phyloP scores from a whole-genome alignment of 2,797 vertebrate species.

The Delichon dasypus region DNA sequence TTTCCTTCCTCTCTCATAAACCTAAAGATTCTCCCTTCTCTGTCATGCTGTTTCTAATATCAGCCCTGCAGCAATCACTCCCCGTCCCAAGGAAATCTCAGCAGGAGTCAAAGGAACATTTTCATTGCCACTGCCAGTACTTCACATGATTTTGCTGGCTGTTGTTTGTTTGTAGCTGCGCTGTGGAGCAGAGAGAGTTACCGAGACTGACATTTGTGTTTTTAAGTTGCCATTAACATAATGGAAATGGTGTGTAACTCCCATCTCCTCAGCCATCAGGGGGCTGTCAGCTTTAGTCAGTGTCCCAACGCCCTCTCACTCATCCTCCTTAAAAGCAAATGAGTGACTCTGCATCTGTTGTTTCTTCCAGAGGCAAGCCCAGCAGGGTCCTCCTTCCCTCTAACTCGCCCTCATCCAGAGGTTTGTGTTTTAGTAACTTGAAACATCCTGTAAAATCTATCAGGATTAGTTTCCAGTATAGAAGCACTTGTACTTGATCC shows the following conservation, averaged over 20 bases:
- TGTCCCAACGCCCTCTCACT: slow-evolving; percentile 10
- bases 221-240: background rate
- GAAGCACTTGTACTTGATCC: slow-evolving; percentile 20
- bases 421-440: slow-evolving; percentile 34
- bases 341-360: background rate
- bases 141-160: background rate
- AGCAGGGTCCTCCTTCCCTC: slow-evolving; percentile 13
- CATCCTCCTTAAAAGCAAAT: background rate
- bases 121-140: background rate
- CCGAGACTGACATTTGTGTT: background rate
- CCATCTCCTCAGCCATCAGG: background rate
- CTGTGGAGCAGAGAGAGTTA: background rate
- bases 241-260: slow-evolving; percentile 36
- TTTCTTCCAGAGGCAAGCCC: slow-evolving; percentile 22
- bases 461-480: slow-evolving; percentile 46
- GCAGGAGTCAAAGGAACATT: background rate
- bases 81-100: background rate
- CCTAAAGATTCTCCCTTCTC: background rate
- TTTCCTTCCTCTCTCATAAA: background rate
- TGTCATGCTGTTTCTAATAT: background rate
- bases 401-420: background rate
- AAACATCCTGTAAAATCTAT: slow-evolving; percentile 58
- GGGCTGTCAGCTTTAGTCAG: slow-evolving; percentile 39
- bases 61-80: background rate
- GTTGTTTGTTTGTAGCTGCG: background rate